Evolutionary conservation across 2,888 invertebrate genomes (phyloP).

Genomic region (Eilema depressum): DNA sequence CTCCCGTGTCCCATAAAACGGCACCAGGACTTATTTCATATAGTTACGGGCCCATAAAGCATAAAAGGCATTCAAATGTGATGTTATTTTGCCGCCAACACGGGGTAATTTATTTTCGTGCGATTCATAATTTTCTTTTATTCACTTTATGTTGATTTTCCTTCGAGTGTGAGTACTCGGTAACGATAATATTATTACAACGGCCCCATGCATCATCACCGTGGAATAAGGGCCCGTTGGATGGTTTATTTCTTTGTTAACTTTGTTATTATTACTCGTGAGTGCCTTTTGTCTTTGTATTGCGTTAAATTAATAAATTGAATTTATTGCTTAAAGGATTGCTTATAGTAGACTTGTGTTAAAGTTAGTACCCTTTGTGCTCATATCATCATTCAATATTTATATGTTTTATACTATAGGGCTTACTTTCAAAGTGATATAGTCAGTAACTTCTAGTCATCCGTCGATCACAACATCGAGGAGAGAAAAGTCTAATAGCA

Average conservation of each 20-base stretch:
- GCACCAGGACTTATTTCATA: constrained; percentile 83
- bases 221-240: constrained; percentile 58
- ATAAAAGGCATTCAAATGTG: constrained; percentile 87
- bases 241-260: constrained; percentile 80
- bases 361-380: neutral
- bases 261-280: constrained; percentile 69
- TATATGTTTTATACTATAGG: neutral
- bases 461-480: neutral
- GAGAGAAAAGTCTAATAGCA: neutral
- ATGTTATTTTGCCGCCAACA: constrained; percentile 87
- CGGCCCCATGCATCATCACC: constrained; percentile 83
- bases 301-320: constrained; percentile 44
- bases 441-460: neutral
- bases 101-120: constrained; percentile 86
- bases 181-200: constrained; percentile 87
- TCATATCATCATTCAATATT: no score
- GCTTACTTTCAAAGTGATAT: neutral
- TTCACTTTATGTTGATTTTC: constrained; percentile 88
- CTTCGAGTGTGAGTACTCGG: constrained; percentile 83
- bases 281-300: constrained; percentile 51
- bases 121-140: constrained; percentile 88
- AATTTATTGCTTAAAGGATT: constrained; percentile 24
- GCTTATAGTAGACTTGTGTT: neutral
- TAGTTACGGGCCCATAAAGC: constrained; percentile 85
- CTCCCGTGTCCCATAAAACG: constrained; percentile 81